These are phyloP conservation scores for Callaeas wilsoni DNA, from an alignment of 2,113 vertebrate genomes.

Conservation along the genomic window DNA sequence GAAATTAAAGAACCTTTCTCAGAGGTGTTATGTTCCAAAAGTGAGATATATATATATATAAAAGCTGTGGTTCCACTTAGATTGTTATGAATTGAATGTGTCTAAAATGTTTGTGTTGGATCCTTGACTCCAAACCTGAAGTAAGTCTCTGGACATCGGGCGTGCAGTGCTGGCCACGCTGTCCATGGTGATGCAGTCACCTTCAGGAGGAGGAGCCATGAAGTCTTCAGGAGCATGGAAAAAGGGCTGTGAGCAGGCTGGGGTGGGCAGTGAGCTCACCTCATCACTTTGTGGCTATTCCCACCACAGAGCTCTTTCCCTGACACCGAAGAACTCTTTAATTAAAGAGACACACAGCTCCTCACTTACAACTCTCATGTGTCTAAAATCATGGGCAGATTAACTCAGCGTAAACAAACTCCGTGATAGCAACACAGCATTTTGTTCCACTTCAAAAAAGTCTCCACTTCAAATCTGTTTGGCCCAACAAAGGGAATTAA, in stretches of 20 bases:
- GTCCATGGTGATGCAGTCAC: not conserved
- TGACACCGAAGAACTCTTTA: not conserved
- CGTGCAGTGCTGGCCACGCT: not conserved
- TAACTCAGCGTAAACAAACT: slow-evolving; percentile 5
- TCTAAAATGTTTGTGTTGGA: not conserved
- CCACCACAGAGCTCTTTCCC: not conserved
- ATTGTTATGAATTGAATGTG: not conserved
- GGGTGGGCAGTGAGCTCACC: not conserved
- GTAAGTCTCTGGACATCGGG: not conserved
- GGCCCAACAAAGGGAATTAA: not conserved
- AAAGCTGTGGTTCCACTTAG: not conserved
- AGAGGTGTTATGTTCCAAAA: not conserved
- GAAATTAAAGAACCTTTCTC: slow-evolving; percentile 31
- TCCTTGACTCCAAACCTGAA: not conserved
- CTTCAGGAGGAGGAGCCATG: not conserved
- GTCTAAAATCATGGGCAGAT: not conserved
- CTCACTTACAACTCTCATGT: not conserved
- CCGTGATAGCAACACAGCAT: not conserved
- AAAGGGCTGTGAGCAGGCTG: not conserved
- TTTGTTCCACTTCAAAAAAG: not conserved
- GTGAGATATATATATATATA: not conserved
- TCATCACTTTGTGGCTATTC: not conserved
- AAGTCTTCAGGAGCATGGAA: too few relatives aligned
- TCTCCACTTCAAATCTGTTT: not conserved
- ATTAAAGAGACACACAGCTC: not conserved